Percentiles rank a stretch among this genome's conserved stretches.
These are phyloP conservation scores for Eulithis testata DNA, from an alignment of 2,888 invertebrate genomes.

Conservation along the genomic window DNA sequence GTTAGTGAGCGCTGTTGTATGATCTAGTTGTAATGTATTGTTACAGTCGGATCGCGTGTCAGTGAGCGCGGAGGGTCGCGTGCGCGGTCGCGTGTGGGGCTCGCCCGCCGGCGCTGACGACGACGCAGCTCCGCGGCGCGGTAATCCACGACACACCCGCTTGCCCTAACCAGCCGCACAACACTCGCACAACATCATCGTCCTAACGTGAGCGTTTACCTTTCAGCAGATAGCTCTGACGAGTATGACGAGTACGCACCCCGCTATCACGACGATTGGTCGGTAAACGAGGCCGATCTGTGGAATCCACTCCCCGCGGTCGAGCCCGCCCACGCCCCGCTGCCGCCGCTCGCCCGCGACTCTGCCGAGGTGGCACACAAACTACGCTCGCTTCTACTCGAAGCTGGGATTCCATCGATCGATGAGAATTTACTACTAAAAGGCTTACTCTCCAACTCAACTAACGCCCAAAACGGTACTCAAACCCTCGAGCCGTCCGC, in stretches of 20 bases:
- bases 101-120: conserved; percentile 76
- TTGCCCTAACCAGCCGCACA: conserved; percentile 32
- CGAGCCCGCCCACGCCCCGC: conserved; percentile 22
- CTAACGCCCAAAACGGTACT: not conserved
- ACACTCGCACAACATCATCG: conserved; percentile 48
- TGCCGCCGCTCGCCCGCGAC: conserved; percentile 37
- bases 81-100: conserved; percentile 79
- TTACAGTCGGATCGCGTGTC: conserved; percentile 56
- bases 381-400: conserved; percentile 63
- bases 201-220: conserved; percentile 74
- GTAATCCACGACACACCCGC: conserved; percentile 58
- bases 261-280: conserved; percentile 74
- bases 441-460: conserved; percentile 53
- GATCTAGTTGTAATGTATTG: conserved; percentile 18
- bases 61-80: conserved; percentile 63
- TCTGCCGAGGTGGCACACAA: conserved; percentile 62
- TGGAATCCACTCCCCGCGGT: conserved; percentile 30
- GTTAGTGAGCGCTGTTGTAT: too few relatives aligned
- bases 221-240: conserved; percentile 84
- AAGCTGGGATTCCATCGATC: conserved; percentile 64
- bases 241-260: conserved; percentile 64
- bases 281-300: conserved; percentile 52
- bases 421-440: conserved; percentile 67
- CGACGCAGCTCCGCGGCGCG: conserved; percentile 77
- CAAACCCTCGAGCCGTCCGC: conserved; percentile 4